Base-by-base conservation (phyloP, 2,113 vertebrate genomes). In the Tretioscincus oriximinensis region DNA sequence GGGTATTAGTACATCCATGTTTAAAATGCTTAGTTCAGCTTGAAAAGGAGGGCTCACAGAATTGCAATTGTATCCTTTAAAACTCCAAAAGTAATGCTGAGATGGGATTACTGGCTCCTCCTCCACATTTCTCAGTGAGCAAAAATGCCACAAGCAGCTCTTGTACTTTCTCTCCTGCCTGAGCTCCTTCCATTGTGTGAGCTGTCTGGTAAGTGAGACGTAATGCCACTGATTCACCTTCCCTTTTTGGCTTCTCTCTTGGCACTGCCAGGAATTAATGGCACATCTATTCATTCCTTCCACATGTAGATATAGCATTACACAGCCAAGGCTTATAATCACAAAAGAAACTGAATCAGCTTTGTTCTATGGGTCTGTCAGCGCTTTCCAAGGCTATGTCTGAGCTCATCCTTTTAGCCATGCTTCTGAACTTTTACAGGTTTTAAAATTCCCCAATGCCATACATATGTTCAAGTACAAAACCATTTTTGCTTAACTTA, bases 321-420 rank as follows among this genome's bases (percentile, higher is more conserved):
- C 58, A 1, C 41, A 85, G 31, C 86, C 75, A 69, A 74, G 86
- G 82, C 90, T 77, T 79, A 60, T 35, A 84, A 85, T 82, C 80
- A 64, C 83, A 67, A 89, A 92, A 85, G 89, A 88, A 69, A 86
- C 88, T 92, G 88, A 92, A 78, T 92, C 91, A 91, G 83, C 85
- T 83, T 85, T 81, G 89, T 66, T 73, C 0, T 0, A 80, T 90
- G 82, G 78, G 79, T 82, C 70, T 85, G 89, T 73, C 75, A 88
- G 88, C 85, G 84, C 83, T 85, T 90, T 91, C 88, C 89, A 92
- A 90, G 78, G 64, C 77, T 67, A 72, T 54, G 80, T 86, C 84
- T 88, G 87, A 64, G 65, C 22, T 74, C 84, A 75, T 81, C 12
- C 65, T 41, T 90, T 86, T 86, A 77, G 80, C 76, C 67, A 77